Base-by-base conservation (phyloP, 1,140 invertebrate species). In the Meloidogyne floridensis region DNA sequence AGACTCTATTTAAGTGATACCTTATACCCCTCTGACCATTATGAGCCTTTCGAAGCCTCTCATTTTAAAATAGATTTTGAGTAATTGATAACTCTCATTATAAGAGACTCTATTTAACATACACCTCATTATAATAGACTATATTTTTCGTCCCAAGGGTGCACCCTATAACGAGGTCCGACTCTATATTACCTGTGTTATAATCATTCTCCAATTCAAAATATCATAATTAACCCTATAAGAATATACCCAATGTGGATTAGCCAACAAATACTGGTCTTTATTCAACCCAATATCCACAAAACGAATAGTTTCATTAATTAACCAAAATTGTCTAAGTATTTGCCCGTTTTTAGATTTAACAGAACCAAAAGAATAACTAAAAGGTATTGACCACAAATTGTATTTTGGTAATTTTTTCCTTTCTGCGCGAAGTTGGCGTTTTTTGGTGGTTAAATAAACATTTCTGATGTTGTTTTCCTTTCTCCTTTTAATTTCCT, bases 261-360 rank as follows among this genome's bases (percentile, higher is more conserved):
- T 89, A 6, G 85, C 88, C 47, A 89, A 75, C 51, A 89, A 73
- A 65, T 88, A 82, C 53, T 87, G 82, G 53, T 82, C 76, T 20
- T 87, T 59, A 10, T 81, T 43, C 9, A 89, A 70, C 73, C 90
- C 88, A 15, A 87, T 81, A 53, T 89, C 88, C 9, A 87, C 83
- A 80, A 89, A 89, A 6, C 85, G 80, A 51, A 90, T 81, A 51
- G 89, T 87, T 18, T 85, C 81, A 80, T 89, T 89, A 43, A 85
- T 81, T 1, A 89, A 73, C 88, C 88, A 90, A 80, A 90, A 89
- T 71, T 89, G 87, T 42, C 89, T 77, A 6, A 90, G 77, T n/a
- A 84, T 90, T 82, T 90, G 83, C 42, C 89, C 85, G 53, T 73
- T 74, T 3, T 80, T 79, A 15, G 86, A 87, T 32, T 65, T 56